Evolutionary conservation across 2,888 invertebrate species (phyloP).

Genomic region (Archips xylosteana): DNA sequence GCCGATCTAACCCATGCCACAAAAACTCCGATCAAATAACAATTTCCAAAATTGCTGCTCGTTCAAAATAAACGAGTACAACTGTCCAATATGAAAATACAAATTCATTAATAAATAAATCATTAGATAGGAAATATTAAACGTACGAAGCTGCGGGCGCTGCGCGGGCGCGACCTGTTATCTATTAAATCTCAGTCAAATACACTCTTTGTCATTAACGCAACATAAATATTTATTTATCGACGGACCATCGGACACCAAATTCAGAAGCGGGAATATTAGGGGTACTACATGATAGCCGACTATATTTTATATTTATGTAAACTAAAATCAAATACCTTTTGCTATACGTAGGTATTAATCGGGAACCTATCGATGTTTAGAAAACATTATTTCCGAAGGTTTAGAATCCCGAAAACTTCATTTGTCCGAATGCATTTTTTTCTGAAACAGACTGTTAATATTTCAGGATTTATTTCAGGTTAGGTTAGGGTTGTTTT

Average conservation of each 20-base stretch:
- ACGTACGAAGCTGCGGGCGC: conserved; percentile 59
- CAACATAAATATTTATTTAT: conserved; percentile 79
- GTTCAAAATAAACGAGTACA: conserved; percentile 47
- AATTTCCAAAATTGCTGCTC: conserved; percentile 48
- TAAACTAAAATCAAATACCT: neutral
- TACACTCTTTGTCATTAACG: conserved; percentile 76
- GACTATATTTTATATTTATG: neutral
- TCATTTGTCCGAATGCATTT: too few relatives aligned
- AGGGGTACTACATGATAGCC: conserved; percentile 52
- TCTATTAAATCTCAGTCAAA: conserved; percentile 74
- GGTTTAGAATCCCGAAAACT: too few relatives aligned
- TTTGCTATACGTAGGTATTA: too few relatives aligned
- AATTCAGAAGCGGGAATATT: conserved; percentile 72
- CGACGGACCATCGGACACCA: conserved; percentile 59
- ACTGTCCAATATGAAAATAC: conserved; percentile 43
- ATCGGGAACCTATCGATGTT: too few relatives aligned
- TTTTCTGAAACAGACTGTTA: too few relatives aligned
- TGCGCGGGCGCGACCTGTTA: conserved; percentile 54
- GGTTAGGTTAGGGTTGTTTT: too few relatives aligned
- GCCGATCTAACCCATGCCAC: neutral
- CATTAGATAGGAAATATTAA: conserved; percentile 45
- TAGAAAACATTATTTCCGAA: too few relatives aligned
- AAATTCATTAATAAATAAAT: conserved; percentile 48
- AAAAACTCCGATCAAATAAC: conserved; percentile 40
- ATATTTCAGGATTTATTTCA: too few relatives aligned